These are phyloP conservation scores for Nautilus pompilius DNA, from an alignment of 1,140 invertebrate species.

Conservation along the genomic window DNA sequence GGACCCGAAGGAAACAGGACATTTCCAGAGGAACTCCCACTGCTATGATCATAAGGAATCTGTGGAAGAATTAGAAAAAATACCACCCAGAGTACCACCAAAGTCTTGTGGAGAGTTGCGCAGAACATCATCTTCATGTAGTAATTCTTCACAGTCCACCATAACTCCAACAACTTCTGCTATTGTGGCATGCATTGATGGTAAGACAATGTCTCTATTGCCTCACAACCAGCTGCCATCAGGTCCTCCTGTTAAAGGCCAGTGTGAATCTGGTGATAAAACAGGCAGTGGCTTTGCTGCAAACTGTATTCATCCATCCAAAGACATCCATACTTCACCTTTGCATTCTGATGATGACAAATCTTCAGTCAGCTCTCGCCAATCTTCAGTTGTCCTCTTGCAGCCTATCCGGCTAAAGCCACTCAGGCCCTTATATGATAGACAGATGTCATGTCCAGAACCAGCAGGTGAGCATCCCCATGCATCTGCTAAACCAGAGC, in stretches of 20 bases:
- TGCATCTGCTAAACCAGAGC: slow-evolving; percentile 12
- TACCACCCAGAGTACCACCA: too few species aligned
- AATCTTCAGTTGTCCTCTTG: slow-evolving; percentile 42
- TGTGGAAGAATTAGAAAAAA: too few species aligned
- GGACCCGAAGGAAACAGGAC: slow-evolving; percentile 35
- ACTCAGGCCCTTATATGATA: slow-evolving; percentile 27
- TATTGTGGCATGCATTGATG: slow-evolving; percentile 42
- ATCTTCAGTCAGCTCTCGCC: slow-evolving; percentile 38
- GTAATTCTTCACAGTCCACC: slow-evolving; percentile 37
- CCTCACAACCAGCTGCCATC: too few species aligned
- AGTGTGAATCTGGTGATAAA: not conserved
- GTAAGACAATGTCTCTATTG: slow-evolving; percentile 43
- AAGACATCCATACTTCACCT: slow-evolving; percentile 9
- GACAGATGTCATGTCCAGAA: slow-evolving; percentile 31
- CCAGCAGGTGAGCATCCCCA: slow-evolving; percentile 14
- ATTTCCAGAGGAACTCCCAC: slow-evolving; percentile 11
- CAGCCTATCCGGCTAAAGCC: slow-evolving; percentile 44
- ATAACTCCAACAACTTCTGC: slow-evolving; percentile 33
- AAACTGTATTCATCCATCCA: too few species aligned
- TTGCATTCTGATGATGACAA: slow-evolving; percentile 38
- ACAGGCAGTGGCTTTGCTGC: too few species aligned
- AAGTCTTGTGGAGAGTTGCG: too few species aligned
- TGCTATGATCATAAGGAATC: too few species aligned
- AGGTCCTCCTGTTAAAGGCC: not conserved
- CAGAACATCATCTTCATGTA: slow-evolving; percentile 26